These are phyloP conservation scores for Gymnocheta viridis DNA, from an alignment of 2,888 invertebrate genomes.

Conservation along the genomic window DNA sequence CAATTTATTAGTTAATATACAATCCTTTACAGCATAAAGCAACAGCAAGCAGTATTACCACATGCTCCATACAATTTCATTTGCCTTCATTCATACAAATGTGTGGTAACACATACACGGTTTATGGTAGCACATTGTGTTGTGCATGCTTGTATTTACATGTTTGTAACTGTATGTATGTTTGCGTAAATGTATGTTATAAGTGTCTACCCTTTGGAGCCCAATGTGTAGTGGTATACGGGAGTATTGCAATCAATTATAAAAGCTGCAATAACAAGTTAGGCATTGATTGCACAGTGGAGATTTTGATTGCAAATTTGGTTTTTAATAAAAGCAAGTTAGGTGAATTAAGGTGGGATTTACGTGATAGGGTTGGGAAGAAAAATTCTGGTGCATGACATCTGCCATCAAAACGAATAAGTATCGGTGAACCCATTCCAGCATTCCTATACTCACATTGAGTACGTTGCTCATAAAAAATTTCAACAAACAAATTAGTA, in stretches of 20 bases:
- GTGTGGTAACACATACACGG: neutral
- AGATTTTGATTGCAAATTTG: neutral
- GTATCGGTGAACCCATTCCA: no score
- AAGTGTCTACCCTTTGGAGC: constrained; percentile 12
- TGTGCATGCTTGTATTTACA: neutral
- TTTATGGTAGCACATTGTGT: neutral
- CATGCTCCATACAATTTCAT: neutral
- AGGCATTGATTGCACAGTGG: neutral
- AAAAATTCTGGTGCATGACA: no score
- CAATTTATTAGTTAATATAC: constrained; percentile 53
- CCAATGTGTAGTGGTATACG: constrained; percentile 5
- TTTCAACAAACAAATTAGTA: no score
- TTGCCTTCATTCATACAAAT: neutral
- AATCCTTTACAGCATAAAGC: neutral
- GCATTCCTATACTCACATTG: no score
- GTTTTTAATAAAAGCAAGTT: no score
- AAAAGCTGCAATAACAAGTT: neutral
- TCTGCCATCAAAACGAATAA: no score
- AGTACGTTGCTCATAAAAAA: no score
- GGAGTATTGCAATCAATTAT: constrained; percentile 14
- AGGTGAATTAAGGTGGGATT: no score
- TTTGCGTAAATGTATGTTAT: constrained; percentile 15
- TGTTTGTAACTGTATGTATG: neutral
- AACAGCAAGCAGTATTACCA: neutral
- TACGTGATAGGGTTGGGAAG: no score